These are phyloP conservation scores for Drosophila malerkotliana DNA, from an alignment of 1,140 invertebrate genomes.

Conservation along the genomic window DNA sequence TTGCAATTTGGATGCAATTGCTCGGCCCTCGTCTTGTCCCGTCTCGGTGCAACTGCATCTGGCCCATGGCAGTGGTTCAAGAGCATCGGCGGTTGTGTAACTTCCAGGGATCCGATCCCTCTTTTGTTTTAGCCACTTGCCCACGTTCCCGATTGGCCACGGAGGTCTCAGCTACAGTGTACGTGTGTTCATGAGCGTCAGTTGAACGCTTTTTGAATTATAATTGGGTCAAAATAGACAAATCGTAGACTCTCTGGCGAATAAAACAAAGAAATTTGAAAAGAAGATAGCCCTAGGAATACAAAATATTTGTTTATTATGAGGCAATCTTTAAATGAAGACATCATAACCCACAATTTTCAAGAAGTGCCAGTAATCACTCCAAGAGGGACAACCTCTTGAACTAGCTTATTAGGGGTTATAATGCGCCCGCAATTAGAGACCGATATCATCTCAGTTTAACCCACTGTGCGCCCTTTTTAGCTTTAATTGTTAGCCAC, in stretches of 20 bases:
- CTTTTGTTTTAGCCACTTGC: conserved; percentile 22
- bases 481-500: conserved; percentile 61
- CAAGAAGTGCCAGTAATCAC: neutral
- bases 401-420: conserved; percentile 15
- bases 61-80: conserved; percentile 36
- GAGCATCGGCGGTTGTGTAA: conserved; percentile 35
- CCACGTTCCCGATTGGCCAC: conserved; percentile 43
- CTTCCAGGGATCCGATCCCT: conserved; percentile 23
- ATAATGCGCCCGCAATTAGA: conserved; percentile 15
- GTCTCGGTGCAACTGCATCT: conserved; percentile 16
- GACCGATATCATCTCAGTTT: conserved; percentile 29
- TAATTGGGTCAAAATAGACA: conserved; percentile 28
- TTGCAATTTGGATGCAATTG: conserved; percentile 43
- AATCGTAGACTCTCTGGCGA: neutral
- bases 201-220: conserved; percentile 10
- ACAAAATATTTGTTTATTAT: neutral
- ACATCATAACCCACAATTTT: conserved; percentile 2
- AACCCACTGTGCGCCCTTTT: conserved; percentile 64
- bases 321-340: neutral
- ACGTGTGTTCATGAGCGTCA: conserved; percentile 32
- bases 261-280: neutral
- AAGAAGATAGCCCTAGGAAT: neutral
- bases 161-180: conserved; percentile 23
- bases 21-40: conserved; percentile 8
- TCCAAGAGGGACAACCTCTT: neutral